phyloP scores from a whole-genome alignment of 2,113 vertebrate genomes.

The Cryptoleucopteryx plumbea region DNA sequence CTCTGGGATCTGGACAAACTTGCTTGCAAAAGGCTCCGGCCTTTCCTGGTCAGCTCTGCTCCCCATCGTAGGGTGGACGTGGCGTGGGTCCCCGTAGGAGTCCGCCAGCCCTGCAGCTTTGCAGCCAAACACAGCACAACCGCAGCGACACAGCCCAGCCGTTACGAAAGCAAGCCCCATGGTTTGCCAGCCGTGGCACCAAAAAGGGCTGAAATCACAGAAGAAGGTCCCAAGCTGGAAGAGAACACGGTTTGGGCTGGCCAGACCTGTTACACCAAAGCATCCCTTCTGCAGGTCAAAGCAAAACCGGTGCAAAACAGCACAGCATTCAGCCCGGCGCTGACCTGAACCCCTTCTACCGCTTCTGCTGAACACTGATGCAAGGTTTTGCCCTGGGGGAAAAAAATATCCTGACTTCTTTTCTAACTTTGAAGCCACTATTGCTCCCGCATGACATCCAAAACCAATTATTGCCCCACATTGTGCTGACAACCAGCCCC shows the following conservation, averaged over 20 bases:
- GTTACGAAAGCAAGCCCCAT: fast-evolving
- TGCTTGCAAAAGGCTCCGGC: background rate
- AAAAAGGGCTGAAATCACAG: background rate
- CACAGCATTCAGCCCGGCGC: fast-evolving
- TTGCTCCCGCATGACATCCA: fast-evolving
- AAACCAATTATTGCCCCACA: background rate
- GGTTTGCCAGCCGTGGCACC: background rate
- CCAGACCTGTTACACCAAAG: background rate
- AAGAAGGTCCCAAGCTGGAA: background rate
- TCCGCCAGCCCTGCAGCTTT: background rate
- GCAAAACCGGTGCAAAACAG: background rate
- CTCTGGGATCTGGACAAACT: background rate
- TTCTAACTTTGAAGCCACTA: background rate
- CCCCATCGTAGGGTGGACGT: fast-evolving
- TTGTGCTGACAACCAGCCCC: background rate
- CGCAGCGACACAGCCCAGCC: background rate
- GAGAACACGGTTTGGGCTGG: fast-evolving
- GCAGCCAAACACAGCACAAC: background rate
- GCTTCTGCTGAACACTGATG: background rate
- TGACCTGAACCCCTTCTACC: background rate
- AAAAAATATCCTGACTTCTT: background rate
- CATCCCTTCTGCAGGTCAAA: background rate
- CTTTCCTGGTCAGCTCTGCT: background rate
- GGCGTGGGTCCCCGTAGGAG: background rate
- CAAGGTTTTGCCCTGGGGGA: background rate